phyloP scores from a whole-genome alignment of 2,888 invertebrate genomes.

The Sclerodermus sp. region DNA sequence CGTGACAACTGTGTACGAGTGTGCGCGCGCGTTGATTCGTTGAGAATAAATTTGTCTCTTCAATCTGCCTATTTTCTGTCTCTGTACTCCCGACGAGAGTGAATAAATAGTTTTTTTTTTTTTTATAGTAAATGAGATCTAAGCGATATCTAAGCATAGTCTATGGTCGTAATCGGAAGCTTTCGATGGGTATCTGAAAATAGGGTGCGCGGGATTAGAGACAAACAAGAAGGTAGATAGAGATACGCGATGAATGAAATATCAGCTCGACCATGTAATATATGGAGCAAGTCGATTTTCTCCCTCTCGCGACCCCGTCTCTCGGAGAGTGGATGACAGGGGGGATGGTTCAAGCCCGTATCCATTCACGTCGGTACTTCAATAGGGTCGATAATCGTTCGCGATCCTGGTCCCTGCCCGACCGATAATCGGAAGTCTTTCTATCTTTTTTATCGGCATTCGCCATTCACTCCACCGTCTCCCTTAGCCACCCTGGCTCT shows the following conservation, averaged over 20 bases:
- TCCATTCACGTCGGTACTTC: conserved; percentile 35
- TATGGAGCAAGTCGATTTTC: conserved; percentile 17
- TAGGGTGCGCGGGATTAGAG: no score
- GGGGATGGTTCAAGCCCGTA: conserved; percentile 19
- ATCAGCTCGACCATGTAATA: conserved; percentile 23
- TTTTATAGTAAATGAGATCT: no score
- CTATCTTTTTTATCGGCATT: conserved; percentile 31
- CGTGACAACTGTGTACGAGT: no score
- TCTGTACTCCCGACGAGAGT: no score
- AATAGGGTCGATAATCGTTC: conserved; percentile 46
- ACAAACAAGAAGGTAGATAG: conserved; percentile 1
- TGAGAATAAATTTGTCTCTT: no score
- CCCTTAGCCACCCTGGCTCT: conserved; percentile 20
- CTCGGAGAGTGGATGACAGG: neutral
- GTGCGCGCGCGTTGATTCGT: no score
- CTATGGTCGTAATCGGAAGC: no score
- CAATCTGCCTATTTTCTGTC: no score
- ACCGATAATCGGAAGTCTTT: conserved; percentile 33
- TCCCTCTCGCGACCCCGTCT: neutral
- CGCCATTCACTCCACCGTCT: conserved; percentile 14
- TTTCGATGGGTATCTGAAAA: no score
- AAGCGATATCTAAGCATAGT: no score
- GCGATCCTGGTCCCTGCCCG: conserved; percentile 36
- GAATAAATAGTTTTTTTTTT: no score
- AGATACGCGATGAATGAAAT: conserved; percentile 30